Conservation (phyloP, 2,797 vertebrate species). For the Eulemur mongoz region DNA sequence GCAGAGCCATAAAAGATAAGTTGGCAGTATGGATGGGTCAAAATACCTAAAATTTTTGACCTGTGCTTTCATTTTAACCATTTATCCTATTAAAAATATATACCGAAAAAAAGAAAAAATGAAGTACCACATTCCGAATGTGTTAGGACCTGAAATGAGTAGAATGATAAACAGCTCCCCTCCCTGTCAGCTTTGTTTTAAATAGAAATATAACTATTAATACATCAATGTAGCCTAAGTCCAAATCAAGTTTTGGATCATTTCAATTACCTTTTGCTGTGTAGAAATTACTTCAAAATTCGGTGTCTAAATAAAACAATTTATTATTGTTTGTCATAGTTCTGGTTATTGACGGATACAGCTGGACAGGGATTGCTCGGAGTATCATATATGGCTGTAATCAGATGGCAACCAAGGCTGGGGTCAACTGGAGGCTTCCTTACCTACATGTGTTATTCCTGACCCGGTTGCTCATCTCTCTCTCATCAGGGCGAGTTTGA, state of each 20-base stretch:
- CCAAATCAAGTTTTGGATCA: neutral
- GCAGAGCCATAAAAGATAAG: neutral
- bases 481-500: neutral
- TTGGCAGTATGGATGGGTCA: too few species aligned
- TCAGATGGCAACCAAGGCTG: too few species aligned
- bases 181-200: neutral
- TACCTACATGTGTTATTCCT: neutral
- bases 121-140: neutral
- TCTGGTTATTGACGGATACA: neutral
- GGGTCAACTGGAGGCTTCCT: neutral
- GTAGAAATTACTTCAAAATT: neutral
- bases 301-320: neutral
- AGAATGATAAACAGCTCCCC: neutral
- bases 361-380: neutral
- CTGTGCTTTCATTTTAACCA: too few species aligned
- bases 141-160: neutral
- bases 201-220: neutral
- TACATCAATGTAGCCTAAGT: neutral
- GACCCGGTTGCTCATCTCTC: neutral
- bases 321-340: neutral
- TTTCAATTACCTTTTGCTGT: neutral
- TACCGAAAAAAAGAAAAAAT: neutral
- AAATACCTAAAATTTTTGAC: too few species aligned
- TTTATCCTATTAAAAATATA: too few species aligned
- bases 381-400: neutral